Evolutionary conservation across 2,797 vertebrate species (phyloP).

Genomic region (Orientallactaga sibirica): DNA sequence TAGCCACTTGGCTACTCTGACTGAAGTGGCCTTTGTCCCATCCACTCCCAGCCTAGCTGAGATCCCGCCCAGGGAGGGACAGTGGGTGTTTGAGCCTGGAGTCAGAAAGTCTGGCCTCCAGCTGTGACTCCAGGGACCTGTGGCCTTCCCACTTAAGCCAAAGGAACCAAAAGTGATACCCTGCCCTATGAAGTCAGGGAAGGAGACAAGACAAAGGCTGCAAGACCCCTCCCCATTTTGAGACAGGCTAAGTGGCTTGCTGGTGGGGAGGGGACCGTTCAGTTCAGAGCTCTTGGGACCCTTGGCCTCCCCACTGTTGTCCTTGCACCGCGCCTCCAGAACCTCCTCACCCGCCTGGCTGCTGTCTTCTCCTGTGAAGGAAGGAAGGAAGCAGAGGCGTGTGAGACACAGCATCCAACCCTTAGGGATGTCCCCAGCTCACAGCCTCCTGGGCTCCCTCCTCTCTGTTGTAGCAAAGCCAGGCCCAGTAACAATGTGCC

Average conservation of each 20-base stretch:
- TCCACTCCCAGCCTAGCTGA: not conserved
- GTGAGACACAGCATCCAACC: not conserved
- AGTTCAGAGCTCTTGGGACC: not conserved
- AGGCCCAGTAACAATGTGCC: not conserved
- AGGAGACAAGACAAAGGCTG: not conserved
- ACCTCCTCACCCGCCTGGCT: not conserved
- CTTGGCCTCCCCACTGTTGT: not conserved
- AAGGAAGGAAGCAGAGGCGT: not conserved
- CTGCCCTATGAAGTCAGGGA: not conserved
- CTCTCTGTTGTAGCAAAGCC: not conserved
- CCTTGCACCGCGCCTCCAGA: not conserved
- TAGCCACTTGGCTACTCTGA: too few species aligned
- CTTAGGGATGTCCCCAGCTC: too few species aligned
- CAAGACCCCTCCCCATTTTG: not conserved
- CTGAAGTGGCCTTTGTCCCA: not conserved
- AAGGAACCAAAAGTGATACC: not conserved
- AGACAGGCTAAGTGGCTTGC: not conserved
- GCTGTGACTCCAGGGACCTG: not conserved
- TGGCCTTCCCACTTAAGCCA: not conserved
- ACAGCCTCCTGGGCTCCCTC: not conserved
- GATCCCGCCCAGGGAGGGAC: not conserved
- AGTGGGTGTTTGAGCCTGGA: not conserved
- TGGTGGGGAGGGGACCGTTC: too few species aligned
- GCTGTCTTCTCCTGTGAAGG: not conserved
- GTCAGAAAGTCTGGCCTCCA: not conserved